Conservation (phyloP, 2,797 vertebrate species). For the Poeciliopsis presidionis region DNA sequence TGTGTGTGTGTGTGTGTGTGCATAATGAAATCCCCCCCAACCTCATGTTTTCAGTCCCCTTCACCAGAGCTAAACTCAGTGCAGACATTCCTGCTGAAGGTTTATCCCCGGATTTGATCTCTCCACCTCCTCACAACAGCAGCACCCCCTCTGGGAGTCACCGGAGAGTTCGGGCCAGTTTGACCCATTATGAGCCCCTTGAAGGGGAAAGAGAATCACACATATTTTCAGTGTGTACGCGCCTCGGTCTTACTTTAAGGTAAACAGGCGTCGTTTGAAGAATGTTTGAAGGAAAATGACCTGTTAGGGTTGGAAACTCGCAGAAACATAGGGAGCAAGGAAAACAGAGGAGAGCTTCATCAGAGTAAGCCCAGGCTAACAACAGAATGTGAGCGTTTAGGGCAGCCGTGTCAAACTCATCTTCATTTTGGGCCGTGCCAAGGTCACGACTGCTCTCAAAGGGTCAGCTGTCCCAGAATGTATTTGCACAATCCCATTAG, state of each 20-base stretch:
- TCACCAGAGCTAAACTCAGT: conserved; percentile 30
- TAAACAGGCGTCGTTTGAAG: background rate
- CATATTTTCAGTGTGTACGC: conserved; percentile 1
- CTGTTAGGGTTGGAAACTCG: conserved; percentile 8
- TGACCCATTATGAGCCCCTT: conserved; percentile 28
- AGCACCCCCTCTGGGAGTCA: conserved; percentile 44
- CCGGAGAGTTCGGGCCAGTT: conserved; percentile 12
- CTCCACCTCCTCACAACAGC: conserved; percentile 15
- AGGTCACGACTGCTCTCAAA: too few relatives aligned
- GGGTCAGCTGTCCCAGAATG: too few relatives aligned
- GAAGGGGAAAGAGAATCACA: conserved; percentile 1
- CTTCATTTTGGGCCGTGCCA: too few relatives aligned
- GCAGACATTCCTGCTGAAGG: conserved; percentile 41
- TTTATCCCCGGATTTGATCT: conserved; percentile 48
- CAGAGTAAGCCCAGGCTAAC: conserved; percentile 48
- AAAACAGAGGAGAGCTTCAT: conserved; percentile 23
- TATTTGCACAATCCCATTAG: too few relatives aligned
- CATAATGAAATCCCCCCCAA: background rate
- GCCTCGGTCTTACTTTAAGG: conserved; percentile 7
- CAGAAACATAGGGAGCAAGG: conserved; percentile 7
- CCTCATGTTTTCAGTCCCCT: conserved; percentile 28
- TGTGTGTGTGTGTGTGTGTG: background rate
- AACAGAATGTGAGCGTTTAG: background rate
- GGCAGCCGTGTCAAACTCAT: too few relatives aligned
- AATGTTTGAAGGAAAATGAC: background rate